These are phyloP conservation scores for Reinhardtius hippoglossoides DNA, from an alignment of 2,113 vertebrate genomes.

Conservation along the genomic window DNA sequence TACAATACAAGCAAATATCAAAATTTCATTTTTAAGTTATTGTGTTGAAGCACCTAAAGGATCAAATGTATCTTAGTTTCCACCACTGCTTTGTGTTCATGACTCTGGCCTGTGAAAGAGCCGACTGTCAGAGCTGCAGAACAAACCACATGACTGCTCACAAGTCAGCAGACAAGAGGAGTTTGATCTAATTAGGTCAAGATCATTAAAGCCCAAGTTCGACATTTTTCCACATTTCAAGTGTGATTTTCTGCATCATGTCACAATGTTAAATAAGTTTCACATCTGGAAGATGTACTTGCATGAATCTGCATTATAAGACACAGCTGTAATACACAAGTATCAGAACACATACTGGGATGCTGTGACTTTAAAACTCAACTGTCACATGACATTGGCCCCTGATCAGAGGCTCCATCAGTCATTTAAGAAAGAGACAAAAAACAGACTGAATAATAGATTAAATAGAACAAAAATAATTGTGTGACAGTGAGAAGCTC, in stretches of 20 bases:
- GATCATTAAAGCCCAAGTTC: background rate
- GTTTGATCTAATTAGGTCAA: constrained; percentile 54
- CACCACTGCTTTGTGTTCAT: background rate
- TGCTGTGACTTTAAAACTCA: background rate
- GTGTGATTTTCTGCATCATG: background rate
- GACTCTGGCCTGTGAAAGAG: constrained; percentile 43
- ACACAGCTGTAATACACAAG: background rate
- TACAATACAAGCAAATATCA: background rate
- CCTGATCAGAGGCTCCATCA: background rate
- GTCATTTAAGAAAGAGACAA: background rate
- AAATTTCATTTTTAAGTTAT: background rate
- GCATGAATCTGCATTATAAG: background rate
- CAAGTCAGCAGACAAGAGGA: constrained; percentile 22
- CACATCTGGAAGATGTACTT: background rate
- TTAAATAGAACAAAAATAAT: background rate
- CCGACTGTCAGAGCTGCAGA: constrained; percentile 6
- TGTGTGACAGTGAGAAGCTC: background rate
- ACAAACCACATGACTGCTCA: constrained; percentile 61
- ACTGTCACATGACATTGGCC: background rate
- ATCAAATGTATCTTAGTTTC: background rate
- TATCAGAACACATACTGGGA: background rate
- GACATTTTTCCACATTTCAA: background rate
- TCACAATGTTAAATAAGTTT: background rate
- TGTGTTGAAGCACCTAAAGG: background rate
- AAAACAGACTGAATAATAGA: background rate